A percentile compares a stretch with the other conserved stretches of the same genome.
phyloP scores from a whole-genome alignment of 2,113 vertebrate species.

The Elaphurus davidianus region DNA sequence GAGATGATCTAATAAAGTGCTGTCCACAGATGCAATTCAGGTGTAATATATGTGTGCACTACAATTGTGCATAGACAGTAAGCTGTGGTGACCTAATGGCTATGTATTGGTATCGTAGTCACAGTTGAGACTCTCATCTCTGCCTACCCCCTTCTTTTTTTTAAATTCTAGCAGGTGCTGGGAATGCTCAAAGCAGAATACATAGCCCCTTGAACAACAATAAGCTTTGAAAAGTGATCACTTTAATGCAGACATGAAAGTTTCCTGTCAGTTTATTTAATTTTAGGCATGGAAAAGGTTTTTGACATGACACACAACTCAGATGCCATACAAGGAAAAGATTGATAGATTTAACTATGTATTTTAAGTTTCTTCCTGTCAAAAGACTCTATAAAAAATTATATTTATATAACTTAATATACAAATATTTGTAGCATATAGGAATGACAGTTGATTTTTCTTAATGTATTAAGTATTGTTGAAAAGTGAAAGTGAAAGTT shows the following conservation, averaged over 20 bases:
- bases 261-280: background rate
- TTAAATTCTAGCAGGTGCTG: conserved; percentile 20
- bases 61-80: background rate
- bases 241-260: background rate
- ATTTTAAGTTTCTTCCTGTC: background rate
- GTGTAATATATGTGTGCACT: background rate
- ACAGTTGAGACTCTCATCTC: background rate
- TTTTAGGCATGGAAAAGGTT: conserved; percentile 1
- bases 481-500: background rate
- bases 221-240: conserved; percentile 49
- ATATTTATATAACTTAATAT: background rate
- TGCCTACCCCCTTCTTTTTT: background rate
- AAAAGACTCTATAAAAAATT: background rate
- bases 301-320: background rate
- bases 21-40: background rate
- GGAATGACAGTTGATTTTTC: background rate
- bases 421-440: background rate
- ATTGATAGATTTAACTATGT: background rate
- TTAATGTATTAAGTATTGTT: background rate
- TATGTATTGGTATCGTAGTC: background rate
- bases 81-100: background rate
- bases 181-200: conserved; percentile 9
- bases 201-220: background rate
- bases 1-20: background rate
- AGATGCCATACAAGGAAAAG: background rate